phyloP scores from a whole-genome alignment of 2,888 invertebrate species.

The Eledona agricola region DNA sequence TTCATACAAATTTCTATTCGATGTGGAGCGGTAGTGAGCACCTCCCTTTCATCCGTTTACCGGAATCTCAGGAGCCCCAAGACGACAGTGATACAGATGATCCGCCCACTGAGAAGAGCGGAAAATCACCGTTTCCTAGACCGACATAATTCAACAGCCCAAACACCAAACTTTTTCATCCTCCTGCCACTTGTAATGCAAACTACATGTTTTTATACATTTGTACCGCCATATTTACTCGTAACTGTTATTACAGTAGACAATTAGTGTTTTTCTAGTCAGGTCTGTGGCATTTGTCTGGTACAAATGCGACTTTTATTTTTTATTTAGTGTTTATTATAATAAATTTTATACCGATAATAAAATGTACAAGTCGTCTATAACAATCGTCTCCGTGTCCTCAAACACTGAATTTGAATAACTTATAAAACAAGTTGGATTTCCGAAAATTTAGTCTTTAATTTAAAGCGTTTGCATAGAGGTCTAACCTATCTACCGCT shows the following conservation, averaged over 20 bases:
- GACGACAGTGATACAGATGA: conserved; percentile 62
- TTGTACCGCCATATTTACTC: neutral
- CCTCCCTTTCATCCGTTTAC: conserved; percentile 61
- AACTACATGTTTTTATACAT: neutral
- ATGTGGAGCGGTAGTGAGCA: conserved; percentile 64
- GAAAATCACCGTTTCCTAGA: conserved; percentile 56
- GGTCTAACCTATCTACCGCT: no score
- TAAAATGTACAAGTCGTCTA: conserved; percentile 29
- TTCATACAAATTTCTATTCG: conserved; percentile 61
- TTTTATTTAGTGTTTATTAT: conserved; percentile 26
- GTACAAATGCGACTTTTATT: conserved; percentile 30
- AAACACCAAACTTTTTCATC: neutral
- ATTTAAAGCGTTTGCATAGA: conserved; percentile 10
- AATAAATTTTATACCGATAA: conserved; percentile 30
- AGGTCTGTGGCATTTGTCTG: conserved; percentile 31
- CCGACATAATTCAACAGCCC: no score
- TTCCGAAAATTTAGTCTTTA: conserved; percentile 24
- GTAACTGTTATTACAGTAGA: neutral
- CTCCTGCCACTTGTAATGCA: neutral
- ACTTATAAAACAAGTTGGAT: conserved; percentile 21
- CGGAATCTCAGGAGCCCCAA: conserved; percentile 63
- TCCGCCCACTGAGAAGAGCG: conserved; percentile 58
- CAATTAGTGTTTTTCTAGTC: conserved; percentile 29
- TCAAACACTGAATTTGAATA: conserved; percentile 5
- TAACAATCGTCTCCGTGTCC: conserved; percentile 7